Evolutionary conservation across 92 coral and sea anemone species (phyloP), one percentile per base, ranked within the genome.

Genomic region (Phenganax subtilis): DNA sequence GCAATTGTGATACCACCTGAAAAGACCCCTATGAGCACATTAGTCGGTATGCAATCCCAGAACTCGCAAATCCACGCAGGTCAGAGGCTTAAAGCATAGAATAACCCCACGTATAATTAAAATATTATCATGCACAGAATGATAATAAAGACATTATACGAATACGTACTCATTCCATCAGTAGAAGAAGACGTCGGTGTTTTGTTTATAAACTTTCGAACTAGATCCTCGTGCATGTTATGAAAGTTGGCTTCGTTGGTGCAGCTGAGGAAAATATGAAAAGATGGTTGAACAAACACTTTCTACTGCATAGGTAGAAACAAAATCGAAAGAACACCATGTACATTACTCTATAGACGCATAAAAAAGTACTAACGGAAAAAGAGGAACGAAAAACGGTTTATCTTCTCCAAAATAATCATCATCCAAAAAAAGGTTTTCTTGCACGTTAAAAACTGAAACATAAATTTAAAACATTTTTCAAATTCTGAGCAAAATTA

Each of bases 201-300:
- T 82, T 91, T 93, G 82, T 92, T 86, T 85, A 85, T 86, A 12
- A 88, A 90, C 65, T 91, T 93, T 83, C 88, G 92, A 53, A 91
- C 81, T 72, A 91, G 76, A 63, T 88, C 81, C 20, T 93, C 98
- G 71, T 93, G 98, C 77, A 93, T 85, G 51, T 90, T 83, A 58
- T 89, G 81, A 87, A 90, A 93, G 75, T 93, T 97, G 5, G 88
- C 88, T 54, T 93, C 98, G 62, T 88, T 87, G 53, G 88, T 85
- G 20, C 96, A 88, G 67, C 54, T 80, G 52, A 71, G 5, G 5
- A 37, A 37, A 37, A 37, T 37, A 5, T 37, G 47, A 37, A 37
- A 5, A 37, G 3, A 37, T 37, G 47, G 47, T 37, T 37, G 3
- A 37, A 65, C 31, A 17, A 65, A 65, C 7, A 17, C 25, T 17